Conservation (phyloP, 1,140 invertebrate species). For the Aphis gossypii region DNA sequence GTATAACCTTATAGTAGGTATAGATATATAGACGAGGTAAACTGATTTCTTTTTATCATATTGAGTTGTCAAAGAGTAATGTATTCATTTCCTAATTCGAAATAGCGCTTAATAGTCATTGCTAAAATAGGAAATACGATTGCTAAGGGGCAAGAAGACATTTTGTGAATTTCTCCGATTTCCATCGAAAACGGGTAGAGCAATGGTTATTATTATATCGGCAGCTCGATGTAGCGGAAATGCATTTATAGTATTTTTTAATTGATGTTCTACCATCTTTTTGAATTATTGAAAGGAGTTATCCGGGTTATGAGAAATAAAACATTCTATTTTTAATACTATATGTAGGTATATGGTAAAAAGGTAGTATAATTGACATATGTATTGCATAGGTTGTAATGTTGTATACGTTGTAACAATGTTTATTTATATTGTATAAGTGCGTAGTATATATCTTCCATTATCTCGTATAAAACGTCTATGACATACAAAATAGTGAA, state of each 20-base stretch:
- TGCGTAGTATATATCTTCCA: neutral
- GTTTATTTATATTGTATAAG: neutral
- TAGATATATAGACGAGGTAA: neutral
- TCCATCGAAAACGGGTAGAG: neutral
- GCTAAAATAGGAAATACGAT: slow-evolving; percentile 21
- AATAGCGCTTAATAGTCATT: slow-evolving; percentile 3
- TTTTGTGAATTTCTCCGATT: slow-evolving; percentile 8
- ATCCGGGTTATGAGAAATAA: neutral
- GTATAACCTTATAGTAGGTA: neutral
- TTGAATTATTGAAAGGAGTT: neutral
- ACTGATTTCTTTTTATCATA: neutral
- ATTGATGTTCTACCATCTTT: neutral
- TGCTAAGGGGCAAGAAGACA: neutral
- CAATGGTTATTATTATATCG: neutral
- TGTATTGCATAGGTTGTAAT: neutral
- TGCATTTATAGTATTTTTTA: slow-evolving; percentile 27
- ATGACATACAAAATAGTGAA: neutral
- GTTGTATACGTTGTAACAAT: neutral
- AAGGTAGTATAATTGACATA: neutral
- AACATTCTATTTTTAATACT: neutral
- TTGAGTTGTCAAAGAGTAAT: neutral
- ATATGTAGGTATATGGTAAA: neutral
- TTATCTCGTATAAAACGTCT: neutral
- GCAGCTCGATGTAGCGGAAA: neutral
- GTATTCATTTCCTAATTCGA: slow-evolving; percentile 19